Evolutionary conservation across 2,888 invertebrate genomes (phyloP), one percentile per base, ranked within the genome.

Genomic region (Podotricha telesiphe): DNA sequence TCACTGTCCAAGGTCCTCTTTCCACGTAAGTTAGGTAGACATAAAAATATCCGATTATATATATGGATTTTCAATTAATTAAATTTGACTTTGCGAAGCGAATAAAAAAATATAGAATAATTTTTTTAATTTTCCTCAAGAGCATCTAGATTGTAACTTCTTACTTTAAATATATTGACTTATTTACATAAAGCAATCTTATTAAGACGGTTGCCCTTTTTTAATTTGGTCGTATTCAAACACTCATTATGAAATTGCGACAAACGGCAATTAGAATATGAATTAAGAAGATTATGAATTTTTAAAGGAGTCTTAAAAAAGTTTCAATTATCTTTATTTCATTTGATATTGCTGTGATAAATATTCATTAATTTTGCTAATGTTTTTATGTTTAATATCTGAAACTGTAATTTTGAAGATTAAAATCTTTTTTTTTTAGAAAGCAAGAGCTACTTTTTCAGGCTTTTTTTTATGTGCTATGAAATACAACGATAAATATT

Each of bases 141-240:
- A 40, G 37, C 17, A 37, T 48, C 22, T 50, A 28, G 19, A 51
- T 59, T 65, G 47, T 47, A 34, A 20, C 22, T 51, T 59, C 28
- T 59, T 67, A 61, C 47, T 53, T 53, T 62, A 13, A 67, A 34
- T 51, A 53, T 50, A 40, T 45, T n/a, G 10, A 51, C 45, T 67
- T 61, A 42, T 61, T 67, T 61, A 53, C 28, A 67, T 53, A 67
- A 67, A 50, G 48, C 28, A 61, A 34, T 20, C 34, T 67, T 61
- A 22, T 42, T 48, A 42, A 51, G 17, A 34, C 19, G 42, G 8
- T 47, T 40, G 37, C n/a, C 48, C 51, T 42, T 67, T 45, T 65
- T 45, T 45, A 55, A 55, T 67, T 22, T 42, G 6, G 1, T 11
- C 17, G 5, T 34, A 17, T 59, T 67, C 28, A 42, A 47, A 61